phyloP scores from a whole-genome alignment of 2,888 invertebrate genomes.

The Apantesis nais region DNA sequence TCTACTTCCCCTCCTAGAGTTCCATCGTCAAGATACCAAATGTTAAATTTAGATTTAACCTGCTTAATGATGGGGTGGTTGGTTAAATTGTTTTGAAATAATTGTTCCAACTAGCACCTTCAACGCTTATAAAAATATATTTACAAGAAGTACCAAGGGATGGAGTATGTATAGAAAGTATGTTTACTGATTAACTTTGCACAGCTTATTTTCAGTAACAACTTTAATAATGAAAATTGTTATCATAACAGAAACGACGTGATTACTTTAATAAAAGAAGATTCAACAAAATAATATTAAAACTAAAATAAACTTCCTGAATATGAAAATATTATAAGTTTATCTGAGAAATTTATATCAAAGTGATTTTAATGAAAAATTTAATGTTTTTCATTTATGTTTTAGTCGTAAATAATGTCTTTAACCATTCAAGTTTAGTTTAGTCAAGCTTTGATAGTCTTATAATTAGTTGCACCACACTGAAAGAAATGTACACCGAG shows the following conservation, averaged over 20 bases:
- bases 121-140: neutral
- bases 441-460: neutral
- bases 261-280: neutral
- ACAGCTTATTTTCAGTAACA: conserved; percentile 1
- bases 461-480: neutral
- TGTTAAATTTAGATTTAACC: too few species aligned
- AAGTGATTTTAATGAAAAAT: too few species aligned
- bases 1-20: too few species aligned
- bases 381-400: too few species aligned
- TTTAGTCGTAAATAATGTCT: too few species aligned
- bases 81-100: neutral
- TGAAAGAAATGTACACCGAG: too few species aligned
- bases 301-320: neutral
- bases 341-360: neutral
- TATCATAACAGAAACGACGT: conserved; percentile 1
- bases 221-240: neutral
- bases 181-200: conserved; percentile 1
- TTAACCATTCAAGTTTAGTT: neutral
- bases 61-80: too few species aligned
- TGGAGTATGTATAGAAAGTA: neutral
- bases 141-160: neutral
- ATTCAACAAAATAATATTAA: neutral
- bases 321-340: neutral
- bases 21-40: too few species aligned
- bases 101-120: neutral